Base-by-base conservation (phyloP, 2,888 invertebrate species). In the Dione juno region DNA sequence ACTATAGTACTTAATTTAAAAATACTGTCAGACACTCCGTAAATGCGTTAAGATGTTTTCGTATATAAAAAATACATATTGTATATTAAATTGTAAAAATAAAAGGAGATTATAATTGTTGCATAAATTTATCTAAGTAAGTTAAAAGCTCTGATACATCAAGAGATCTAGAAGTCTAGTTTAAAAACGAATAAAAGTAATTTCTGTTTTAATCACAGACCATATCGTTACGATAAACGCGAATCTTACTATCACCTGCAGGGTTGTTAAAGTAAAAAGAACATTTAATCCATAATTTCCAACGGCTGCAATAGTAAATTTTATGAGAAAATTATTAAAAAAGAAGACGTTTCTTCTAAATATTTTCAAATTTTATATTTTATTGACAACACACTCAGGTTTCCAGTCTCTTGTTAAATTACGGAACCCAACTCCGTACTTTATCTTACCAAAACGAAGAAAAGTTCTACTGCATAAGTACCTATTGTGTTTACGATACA, bases 191-290 rank as follows among this genome's bases (percentile, higher is more conserved):
- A 64, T 64, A 64, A 64, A 64, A 64, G 64, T 64, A 64, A 64
- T 64, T 64, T 64, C 64, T 52, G 35, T 64, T 64, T 64, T 64
- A 64, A 64, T 64, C 64, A 37, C 64, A 16, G 64, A 50, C 64
- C 64, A 64, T 64, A 52, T 64, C 64, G 64, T 52, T 64, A 19
- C 64, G 64, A 64, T 69, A 54, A 48, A 37, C 45, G 54, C 63
- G 54, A 69, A 64, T 69, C 68, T 37, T 63, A 16, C 68, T 64
- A 69, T 69, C 67, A 61, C 41, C 54, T 63, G 37, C 53, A 69
- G 64, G 64, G 64, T 19, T 64, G 64, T 19, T 37, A 14, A 19
- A 13, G 11, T 19, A 50, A 19, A 19, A 19, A 13, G 10, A 21
- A 61, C 14, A n/a, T 43, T 61, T n/a, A n/a, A 6, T 14, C 14